A percentile compares a stretch with the other conserved stretches of the same genome.
Conservation (phyloP, 1,140 invertebrate genomes). For the Mylabris phalerata region DNA sequence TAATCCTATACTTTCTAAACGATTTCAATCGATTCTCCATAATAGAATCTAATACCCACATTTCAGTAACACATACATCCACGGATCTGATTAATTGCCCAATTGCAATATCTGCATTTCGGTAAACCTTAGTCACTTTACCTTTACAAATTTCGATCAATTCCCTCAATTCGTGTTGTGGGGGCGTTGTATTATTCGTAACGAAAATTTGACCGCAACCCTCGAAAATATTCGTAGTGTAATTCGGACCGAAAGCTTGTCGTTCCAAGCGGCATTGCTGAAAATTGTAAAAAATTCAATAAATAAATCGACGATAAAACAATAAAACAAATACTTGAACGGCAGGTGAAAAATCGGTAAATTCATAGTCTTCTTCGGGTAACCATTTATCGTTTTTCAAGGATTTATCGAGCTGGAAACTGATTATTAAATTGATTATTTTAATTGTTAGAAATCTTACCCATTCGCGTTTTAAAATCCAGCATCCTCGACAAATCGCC, state of each 20-base stretch:
- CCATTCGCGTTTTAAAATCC: constrained; percentile 50
- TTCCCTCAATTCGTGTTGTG: constrained; percentile 43
- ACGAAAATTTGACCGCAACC: constrained; percentile 45
- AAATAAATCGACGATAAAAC: constrained; percentile 13
- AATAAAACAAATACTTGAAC: constrained; percentile 41
- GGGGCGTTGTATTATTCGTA: constrained; percentile 35
- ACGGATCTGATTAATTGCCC: constrained; percentile 38
- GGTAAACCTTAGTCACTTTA: constrained; percentile 35
- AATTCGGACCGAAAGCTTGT: constrained; percentile 45
- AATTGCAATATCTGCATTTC: constrained; percentile 45
- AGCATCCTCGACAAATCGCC: constrained; percentile 49
- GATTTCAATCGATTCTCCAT: constrained; percentile 26
- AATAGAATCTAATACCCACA: constrained; percentile 47
- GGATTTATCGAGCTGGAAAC: constrained; percentile 41
- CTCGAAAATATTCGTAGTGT: constrained; percentile 45
- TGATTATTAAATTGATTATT: background rate
- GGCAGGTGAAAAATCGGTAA: constrained; percentile 45
- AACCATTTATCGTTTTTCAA: constrained; percentile 45
- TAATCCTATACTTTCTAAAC: constrained; percentile 22
- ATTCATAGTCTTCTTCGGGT: constrained; percentile 47
- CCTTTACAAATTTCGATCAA: constrained; percentile 45
- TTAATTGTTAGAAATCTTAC: constrained; percentile 29
- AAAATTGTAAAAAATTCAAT: constrained; percentile 18
- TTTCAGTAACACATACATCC: constrained; percentile 40
- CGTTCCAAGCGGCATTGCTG: constrained; percentile 46